A percentile compares a stretch with the other conserved stretches of the same genome.
These are phyloP conservation scores for Myripristis jacobus DNA, from an alignment of 2,797 vertebrate species.

Conservation along the genomic window DNA sequence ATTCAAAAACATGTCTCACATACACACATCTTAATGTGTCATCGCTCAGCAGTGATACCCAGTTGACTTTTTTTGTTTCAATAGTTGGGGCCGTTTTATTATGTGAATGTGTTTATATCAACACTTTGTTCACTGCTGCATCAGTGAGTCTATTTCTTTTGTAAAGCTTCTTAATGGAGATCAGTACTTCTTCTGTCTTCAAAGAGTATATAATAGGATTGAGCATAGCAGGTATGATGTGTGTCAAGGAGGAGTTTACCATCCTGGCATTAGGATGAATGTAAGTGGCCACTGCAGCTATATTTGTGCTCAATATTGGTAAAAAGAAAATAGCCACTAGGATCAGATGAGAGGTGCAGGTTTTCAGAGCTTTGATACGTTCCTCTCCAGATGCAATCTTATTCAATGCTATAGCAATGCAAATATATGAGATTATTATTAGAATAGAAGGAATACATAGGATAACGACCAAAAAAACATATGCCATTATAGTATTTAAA, in stretches of 20 bases:
- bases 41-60: too few species aligned
- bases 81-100: too few species aligned
- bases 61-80: too few species aligned
- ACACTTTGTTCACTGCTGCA: too few species aligned
- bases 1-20: too few species aligned
- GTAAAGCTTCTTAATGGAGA: constrained; percentile 47
- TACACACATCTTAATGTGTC: too few species aligned
- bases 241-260: constrained; percentile 60
- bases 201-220: constrained; percentile 76
- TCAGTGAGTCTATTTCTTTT: background rate
- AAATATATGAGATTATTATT: constrained; percentile 62
- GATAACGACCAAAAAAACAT: rapidly evolving
- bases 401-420: too few species aligned
- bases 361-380: constrained; percentile 64
- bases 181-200: constrained; percentile 73
- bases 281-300: background rate
- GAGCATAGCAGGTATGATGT: constrained; percentile 60
- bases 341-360: constrained; percentile 70
- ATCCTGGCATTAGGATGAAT: constrained; percentile 64
- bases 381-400: constrained; percentile 54
- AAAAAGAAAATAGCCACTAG: constrained; percentile 71
- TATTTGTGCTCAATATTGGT: constrained; percentile 42
- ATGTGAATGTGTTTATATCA: too few species aligned
- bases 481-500: constrained; percentile 13
- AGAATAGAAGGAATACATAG: constrained; percentile 56